Base-by-base conservation (phyloP, 2,797 vertebrate genomes). In the Saguinus oedipus region DNA sequence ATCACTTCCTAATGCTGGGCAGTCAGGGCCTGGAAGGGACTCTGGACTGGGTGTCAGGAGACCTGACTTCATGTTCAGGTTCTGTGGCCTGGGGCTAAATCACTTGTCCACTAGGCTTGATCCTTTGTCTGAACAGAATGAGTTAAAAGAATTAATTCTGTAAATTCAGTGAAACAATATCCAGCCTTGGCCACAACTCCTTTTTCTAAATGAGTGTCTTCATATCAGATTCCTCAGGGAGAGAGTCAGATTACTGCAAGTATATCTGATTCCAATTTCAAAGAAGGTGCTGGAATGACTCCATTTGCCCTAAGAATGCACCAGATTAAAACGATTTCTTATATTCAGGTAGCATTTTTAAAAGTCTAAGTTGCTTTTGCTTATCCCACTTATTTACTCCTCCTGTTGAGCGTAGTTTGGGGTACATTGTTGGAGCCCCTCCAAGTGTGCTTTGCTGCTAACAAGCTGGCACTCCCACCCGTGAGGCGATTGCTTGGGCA, bases 181-280 rank as follows among this genome's bases (percentile, higher is more conserved):
- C 68, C 80, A 92, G 36, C 22, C 42, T 74, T 70, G 36, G 53
- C n/a, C n/a, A n/a, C 36, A 42, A 13, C 3, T 5, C 12, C 39
- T 84, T 76, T 93, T 78, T 27, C 80, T 95, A 57, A 94, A 86
- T 53, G 80, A 61, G 1, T 19, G 1, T 36, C 90, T 90, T 92
- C 33, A 10, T 20, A 89, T 48, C 39, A 36, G 19, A 30, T 48
- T 97, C 36, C 44, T 55, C 0, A 22, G n/a, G 53, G 57, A 72
- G 61, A 80, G 74, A 89, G 20, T 50, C 72, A 74, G 72, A 75
- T 42, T 64, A 36, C 83, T 79, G 26, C 15, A 19, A 44, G 46
- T 53, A 48, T 94, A 0, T 79, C 78, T 17, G 39, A 89, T 94
- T 90, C 80, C n/a, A n/a, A 91, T 96, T 96, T 87, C 82, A 94